Conservation (phyloP, 2,888 invertebrate genomes). For the Protodeltote pygarga region DNA sequence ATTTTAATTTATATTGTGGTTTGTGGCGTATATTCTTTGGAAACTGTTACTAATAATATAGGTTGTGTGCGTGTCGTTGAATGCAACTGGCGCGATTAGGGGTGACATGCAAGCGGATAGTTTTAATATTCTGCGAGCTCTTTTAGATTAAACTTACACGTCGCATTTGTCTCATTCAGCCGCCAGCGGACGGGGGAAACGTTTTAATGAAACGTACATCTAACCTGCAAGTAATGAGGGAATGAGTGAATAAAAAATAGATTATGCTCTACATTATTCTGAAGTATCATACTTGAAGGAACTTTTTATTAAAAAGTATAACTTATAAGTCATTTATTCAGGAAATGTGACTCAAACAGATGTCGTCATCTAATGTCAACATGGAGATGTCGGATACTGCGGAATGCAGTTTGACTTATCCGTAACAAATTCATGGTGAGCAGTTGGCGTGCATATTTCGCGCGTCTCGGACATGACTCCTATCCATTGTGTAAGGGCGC, state of each 20-base stretch:
- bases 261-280: constrained; percentile 26
- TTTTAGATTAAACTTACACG: constrained; percentile 51
- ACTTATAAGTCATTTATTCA: constrained; percentile 30
- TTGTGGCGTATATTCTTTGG: constrained; percentile 31
- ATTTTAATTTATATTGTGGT: constrained; percentile 30
- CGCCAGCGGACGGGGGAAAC: constrained; percentile 32
- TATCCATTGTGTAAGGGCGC: constrained; percentile 37
- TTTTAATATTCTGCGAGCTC: constrained; percentile 57
- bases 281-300: constrained; percentile 8
- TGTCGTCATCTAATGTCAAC: constrained; percentile 33
- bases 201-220: constrained; percentile 47
- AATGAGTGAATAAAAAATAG: constrained; percentile 31
- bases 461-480: constrained; percentile 42
- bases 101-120: constrained; percentile 47
- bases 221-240: constrained; percentile 37
- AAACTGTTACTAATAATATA: constrained; percentile 33
- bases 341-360: constrained; percentile 41
- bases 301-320: constrained; percentile 3
- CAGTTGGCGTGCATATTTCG: constrained; percentile 40
- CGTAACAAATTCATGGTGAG: constrained; percentile 39
- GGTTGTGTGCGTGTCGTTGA: constrained; percentile 42
- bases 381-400: constrained; percentile 45
- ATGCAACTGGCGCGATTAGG: constrained; percentile 50
- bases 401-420: constrained; percentile 50
- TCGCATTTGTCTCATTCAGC: constrained; percentile 47